A percentile compares a stretch with the other conserved stretches of the same genome.
phyloP scores from a whole-genome alignment of 2,113 vertebrate species.

The Semicossyphus pulcher region DNA sequence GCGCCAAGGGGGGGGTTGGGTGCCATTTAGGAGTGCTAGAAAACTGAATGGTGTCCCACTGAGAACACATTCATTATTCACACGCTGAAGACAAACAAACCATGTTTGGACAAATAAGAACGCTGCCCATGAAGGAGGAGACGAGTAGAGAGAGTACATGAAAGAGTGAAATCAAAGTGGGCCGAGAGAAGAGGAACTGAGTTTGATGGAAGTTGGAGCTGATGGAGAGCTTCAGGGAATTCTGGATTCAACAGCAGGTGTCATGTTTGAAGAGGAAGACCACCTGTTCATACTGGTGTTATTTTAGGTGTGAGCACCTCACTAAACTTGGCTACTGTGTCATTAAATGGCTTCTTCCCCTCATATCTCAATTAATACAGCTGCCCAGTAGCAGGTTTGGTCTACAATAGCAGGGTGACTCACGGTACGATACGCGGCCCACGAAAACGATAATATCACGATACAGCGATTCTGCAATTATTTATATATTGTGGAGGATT shows the following conservation, averaged over 20 bases:
- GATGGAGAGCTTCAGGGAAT: not conserved
- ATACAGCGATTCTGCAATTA: too few relatives aligned
- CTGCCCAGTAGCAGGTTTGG: not conserved
- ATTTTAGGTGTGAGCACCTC: not conserved
- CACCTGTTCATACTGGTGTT: not conserved
- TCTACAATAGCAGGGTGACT: too few relatives aligned
- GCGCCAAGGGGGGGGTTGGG: not conserved
- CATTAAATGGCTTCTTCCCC: not conserved
- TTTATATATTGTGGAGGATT: too few relatives aligned
- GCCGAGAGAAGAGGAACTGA: not conserved
- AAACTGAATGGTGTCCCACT: conserved; percentile 46
- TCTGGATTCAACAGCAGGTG: not conserved
- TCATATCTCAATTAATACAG: not conserved
- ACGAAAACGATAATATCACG: too few relatives aligned
- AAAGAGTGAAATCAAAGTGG: not conserved
- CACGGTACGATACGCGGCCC: too few relatives aligned
- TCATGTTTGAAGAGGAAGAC: conserved; percentile 3
- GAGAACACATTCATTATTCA: conserved; percentile 64
- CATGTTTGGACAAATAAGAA: conserved; percentile 52
- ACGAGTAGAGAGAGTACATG: not conserved
- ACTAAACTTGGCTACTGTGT: not conserved
- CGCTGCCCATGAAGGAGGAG: conserved; percentile 13
- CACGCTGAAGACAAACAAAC: conserved; percentile 44
- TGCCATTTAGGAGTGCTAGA: conserved; percentile 45
- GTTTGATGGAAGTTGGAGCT: not conserved